A percentile compares a stretch with the other conserved stretches of the same genome.
phyloP scores from a whole-genome alignment of 2,113 vertebrate genomes.

The Chlamydotis undulata region DNA sequence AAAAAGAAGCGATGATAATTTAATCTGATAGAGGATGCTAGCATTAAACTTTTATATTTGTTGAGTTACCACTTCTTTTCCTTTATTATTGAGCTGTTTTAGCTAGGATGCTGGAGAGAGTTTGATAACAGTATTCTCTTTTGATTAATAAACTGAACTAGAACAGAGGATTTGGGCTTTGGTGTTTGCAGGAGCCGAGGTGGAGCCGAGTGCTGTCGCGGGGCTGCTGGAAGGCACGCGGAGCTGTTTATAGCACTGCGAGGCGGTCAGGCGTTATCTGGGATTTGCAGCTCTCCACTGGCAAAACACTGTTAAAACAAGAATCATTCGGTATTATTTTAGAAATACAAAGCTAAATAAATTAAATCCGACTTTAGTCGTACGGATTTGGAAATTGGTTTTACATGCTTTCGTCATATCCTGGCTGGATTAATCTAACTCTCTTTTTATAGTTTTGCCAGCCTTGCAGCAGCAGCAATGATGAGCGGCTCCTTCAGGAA shows the following conservation, averaged over 20 bases:
- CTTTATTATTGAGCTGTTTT: neutral
- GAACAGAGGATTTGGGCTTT: neutral
- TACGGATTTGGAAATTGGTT: conserved; percentile 31
- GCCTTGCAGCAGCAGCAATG: neutral
- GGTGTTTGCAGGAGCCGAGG: neutral
- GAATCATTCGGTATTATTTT: conserved; percentile 24
- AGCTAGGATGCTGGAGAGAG: neutral
- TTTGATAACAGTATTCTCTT: neutral
- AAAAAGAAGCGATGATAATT: neutral
- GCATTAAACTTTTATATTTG: neutral
- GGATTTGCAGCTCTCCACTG: neutral
- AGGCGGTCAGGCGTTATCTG: neutral
- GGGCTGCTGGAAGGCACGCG: neutral
- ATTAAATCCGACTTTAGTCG: conserved; percentile 16
- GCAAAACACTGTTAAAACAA: conserved; percentile 4
- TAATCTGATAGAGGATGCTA: neutral
- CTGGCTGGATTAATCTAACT: conserved; percentile 30
- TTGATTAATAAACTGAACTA: neutral
- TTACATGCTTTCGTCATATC: conserved; percentile 24
- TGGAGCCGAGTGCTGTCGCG: accelerated
- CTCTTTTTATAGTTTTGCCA: neutral
- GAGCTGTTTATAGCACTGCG: neutral
- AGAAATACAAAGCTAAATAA: conserved; percentile 4
- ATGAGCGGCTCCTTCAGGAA: neutral
- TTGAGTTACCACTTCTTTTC: neutral